Percentiles rank a stretch among this genome's conserved stretches.
Conservation (phyloP, 2,888 invertebrate genomes). For the Antheraea yamamai region DNA sequence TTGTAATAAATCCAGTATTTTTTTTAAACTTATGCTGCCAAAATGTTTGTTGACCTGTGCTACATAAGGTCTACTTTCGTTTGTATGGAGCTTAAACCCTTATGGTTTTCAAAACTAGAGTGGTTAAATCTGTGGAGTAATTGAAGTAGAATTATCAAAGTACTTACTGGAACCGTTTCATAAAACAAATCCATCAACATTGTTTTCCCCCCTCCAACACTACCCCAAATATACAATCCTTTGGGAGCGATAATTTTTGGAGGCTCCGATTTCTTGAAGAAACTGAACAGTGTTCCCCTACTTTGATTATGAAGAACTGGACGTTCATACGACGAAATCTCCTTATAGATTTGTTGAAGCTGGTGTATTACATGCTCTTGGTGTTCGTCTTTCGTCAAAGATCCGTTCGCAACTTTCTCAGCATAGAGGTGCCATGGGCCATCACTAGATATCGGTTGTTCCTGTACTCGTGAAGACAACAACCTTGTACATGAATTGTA, state of each 20-base stretch:
- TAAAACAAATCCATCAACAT: constrained; percentile 99
- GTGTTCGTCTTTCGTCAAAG: constrained; percentile 85
- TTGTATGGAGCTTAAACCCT: no score
- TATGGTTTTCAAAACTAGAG: no score
- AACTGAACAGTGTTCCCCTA: constrained; percentile 55
- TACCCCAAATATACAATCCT: constrained; percentile 94
- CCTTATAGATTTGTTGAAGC: constrained; percentile 86
- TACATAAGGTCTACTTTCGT: no score
- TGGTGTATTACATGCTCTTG: constrained; percentile 87
- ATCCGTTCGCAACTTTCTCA: constrained; percentile 82
- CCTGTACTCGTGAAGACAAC: constrained; percentile 57
- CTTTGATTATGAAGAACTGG: constrained; percentile 46
- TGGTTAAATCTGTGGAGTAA: no score
- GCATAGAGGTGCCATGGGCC: constrained; percentile 81
- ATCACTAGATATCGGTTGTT: constrained; percentile 40
- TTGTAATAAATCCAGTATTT: no score
- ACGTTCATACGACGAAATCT: constrained; percentile 82
- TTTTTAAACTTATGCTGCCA: no score
- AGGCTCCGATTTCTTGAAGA: constrained; percentile 64
- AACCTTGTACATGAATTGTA: constrained; percentile 56
- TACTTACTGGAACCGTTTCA: constrained; percentile 79
- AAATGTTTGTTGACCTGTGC: no score
- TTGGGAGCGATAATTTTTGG: constrained; percentile 82
- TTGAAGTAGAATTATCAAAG: background rate
- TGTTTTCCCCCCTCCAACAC: constrained; percentile 98